Base-by-base conservation (phyloP, 2,113 vertebrate species). In the Hymenochirus boettgeri region DNA sequence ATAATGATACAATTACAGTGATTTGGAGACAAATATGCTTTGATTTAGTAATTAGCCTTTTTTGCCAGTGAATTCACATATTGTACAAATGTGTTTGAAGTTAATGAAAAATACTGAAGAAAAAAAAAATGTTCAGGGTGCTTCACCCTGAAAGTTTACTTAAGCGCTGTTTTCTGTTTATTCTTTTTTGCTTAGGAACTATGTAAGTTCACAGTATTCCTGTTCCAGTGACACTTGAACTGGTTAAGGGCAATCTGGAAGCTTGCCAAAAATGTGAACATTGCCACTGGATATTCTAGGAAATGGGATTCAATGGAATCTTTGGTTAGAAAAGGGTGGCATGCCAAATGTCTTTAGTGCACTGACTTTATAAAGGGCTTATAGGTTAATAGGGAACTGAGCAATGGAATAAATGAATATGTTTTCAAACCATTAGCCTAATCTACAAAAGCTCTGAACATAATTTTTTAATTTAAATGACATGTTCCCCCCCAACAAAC, bases 341-440 rank as follows among this genome's bases (percentile, higher is more conserved):
- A 59, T 48, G 50, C 73, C 50, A 47, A 66, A 51, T 75, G 6
- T 21, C n/a, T 69, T 45, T 42, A 74, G 71, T 58, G 64, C 54
- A 69, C 57, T 63, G 51, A 35, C 71, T 17, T 29, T 7, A 53
- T 69, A 72, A 10, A 48, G 13, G 78, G 73, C 69, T 70, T 37
- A 47, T 29, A 74, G 83, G 77, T 83, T 83, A 85, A 82, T 85
- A 78, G 76, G 73, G 72, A 75, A 69, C 46, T 72, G 74, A 70
- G 74, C 70, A 76, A 76, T 72, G 70, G 73, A 22, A 57, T 71
- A 73, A 77, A 78, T 81, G 77, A 74, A 74, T 74, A 67, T 48
- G 75, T 56, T 69, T 29, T 65, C 46, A 57, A 13, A 6, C 74
- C 71, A 73, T 67, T 58, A 76, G 69, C 57, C 39, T 71, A 72